Evolutionary conservation across 2,797 vertebrate genomes (phyloP).

Genomic region (Lerista edwardsae): DNA sequence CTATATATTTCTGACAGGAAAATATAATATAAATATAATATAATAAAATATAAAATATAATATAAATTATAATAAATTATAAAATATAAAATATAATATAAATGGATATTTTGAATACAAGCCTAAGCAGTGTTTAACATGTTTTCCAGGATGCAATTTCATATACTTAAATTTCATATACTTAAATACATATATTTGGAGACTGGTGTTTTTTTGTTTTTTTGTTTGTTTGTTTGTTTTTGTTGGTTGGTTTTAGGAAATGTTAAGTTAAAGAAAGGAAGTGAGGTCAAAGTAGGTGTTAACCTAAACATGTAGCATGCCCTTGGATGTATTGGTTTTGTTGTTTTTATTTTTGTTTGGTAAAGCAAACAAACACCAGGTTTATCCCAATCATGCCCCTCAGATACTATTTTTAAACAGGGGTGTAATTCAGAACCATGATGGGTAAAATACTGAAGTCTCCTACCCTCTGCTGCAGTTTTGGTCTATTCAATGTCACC

Average conservation of each 20-base stretch:
- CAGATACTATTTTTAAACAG: no score
- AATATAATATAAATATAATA: constrained; percentile 48
- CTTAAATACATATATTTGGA: constrained; percentile 40
- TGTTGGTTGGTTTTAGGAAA: no score
- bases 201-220: neutral
- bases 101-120: constrained; percentile 36
- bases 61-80: no score
- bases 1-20: constrained; percentile 38
- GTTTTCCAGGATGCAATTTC: constrained; percentile 42
- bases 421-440: no score
- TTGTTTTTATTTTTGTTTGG: neutral
- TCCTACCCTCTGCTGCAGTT: no score
- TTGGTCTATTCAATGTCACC: no score
- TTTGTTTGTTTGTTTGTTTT: no score
- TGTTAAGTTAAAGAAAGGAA: constrained; percentile 20
- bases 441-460: no score
- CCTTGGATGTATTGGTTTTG: neutral
- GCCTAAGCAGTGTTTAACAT: constrained; percentile 22
- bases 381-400: no score
- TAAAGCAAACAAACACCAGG: no score
- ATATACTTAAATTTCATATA: constrained; percentile 57
- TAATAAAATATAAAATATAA: no score
- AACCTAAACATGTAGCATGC: no score
- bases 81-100: constrained; percentile 53
- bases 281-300: neutral